Evolutionary conservation across 92 coral and sea anemone species (phyloP).

Genomic region (Pocillopora grandis): DNA sequence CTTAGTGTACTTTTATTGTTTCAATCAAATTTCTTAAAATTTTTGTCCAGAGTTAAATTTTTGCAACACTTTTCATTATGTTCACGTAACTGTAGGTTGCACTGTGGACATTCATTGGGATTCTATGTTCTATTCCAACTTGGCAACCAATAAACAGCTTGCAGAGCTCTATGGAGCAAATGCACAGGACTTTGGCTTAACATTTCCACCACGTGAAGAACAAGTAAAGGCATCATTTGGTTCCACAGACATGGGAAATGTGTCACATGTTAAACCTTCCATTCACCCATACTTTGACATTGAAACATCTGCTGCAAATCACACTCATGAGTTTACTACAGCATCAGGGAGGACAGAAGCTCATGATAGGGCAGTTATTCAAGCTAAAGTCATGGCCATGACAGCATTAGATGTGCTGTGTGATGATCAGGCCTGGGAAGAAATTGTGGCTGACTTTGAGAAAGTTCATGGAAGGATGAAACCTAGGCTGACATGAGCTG

Average conservation of each 20-base stretch:
- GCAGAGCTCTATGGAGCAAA: conserved; percentile 83
- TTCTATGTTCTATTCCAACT: conserved; percentile 56
- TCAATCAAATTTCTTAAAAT: no score
- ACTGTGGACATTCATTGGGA: conserved; percentile 84
- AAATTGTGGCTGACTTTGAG: conserved; percentile 72
- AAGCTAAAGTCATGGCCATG: conserved; percentile 85
- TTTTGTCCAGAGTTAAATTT: neutral
- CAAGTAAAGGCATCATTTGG: conserved; percentile 81
- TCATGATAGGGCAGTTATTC: conserved; percentile 68
- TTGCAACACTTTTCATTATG: neutral
- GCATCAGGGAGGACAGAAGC: conserved; percentile 80
- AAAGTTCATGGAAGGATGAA: conserved; percentile 16
- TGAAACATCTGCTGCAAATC: conserved; percentile 76
- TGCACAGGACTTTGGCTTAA: conserved; percentile 77
- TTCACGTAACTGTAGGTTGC: conserved; percentile 68
- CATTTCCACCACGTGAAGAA: conserved; percentile 73
- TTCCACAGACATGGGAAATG: conserved; percentile 99
- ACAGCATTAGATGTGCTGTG: conserved; percentile 88
- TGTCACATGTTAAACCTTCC: conserved; percentile 91
- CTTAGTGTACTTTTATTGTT: no score
- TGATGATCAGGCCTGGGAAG: conserved; percentile 55
- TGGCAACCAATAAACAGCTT: conserved; percentile 73
- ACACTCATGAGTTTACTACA: conserved; percentile 79
- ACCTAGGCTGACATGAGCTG: neutral
- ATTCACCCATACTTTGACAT: conserved; percentile 90